These are phyloP conservation scores for Apaloderma vittatum DNA, from an alignment of 2,113 vertebrate species.

Conservation along the genomic window DNA sequence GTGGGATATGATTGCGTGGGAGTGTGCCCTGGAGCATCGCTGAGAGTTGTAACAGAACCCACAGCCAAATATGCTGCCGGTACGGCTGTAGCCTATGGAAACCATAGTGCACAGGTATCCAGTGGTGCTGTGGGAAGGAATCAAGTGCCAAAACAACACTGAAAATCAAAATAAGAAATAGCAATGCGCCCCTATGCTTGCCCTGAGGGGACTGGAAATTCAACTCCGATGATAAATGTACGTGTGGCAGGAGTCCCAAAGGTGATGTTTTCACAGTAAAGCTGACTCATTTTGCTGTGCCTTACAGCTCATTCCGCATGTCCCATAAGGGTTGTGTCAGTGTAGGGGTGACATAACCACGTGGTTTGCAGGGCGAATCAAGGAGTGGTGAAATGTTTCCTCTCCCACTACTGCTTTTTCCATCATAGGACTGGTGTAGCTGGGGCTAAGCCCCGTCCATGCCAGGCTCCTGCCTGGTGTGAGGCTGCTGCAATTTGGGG, in stretches of 20 bases:
- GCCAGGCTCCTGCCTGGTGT: not conserved
- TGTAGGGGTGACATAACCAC: not conserved
- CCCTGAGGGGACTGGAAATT: not conserved
- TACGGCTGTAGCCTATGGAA: not conserved
- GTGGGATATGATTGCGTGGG: not conserved
- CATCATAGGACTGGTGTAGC: not conserved
- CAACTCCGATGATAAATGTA: not conserved
- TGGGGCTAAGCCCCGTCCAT: accelerated
- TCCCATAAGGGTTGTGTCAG: not conserved
- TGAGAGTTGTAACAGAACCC: not conserved
- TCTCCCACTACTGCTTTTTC: not conserved
- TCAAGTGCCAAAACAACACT: not conserved
- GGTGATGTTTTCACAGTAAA: not conserved
- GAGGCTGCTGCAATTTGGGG: not conserved
- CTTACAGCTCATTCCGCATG: not conserved
- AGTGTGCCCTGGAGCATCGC: not conserved
- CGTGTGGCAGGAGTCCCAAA: constrained; percentile 25
- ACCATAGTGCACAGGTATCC: not conserved
- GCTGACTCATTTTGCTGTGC: constrained; percentile 1
- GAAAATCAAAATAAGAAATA: constrained; percentile 27
- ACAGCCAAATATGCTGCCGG: not conserved
- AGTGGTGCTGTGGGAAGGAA: not conserved
- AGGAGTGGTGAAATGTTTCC: not conserved
- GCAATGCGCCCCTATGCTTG: not conserved
- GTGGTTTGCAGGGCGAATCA: not conserved